These are phyloP conservation scores for Lepilemur septentrionalis DNA, from an alignment of 2,797 vertebrate genomes.

Conservation along the genomic window DNA sequence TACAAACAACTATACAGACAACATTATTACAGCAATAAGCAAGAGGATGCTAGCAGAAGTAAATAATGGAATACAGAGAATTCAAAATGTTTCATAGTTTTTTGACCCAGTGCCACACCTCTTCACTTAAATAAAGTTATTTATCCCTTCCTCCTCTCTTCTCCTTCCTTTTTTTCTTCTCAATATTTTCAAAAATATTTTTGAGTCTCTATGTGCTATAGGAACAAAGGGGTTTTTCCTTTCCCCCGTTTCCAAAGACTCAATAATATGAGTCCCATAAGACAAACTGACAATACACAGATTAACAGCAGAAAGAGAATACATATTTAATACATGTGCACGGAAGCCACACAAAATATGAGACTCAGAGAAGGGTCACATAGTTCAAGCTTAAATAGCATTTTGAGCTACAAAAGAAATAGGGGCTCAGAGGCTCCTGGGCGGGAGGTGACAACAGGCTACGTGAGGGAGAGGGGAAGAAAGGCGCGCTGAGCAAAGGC, in stretches of 20 bases:
- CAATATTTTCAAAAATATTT: not conserved
- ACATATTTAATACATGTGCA: not conserved
- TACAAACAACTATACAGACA: not conserved
- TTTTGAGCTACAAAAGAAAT: not conserved
- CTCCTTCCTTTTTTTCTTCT: not conserved
- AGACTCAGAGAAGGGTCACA: not conserved
- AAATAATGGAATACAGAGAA: not conserved
- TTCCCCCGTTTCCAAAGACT: not conserved
- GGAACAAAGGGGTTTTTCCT: not conserved
- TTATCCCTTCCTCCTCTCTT: not conserved
- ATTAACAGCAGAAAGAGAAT: not conserved
- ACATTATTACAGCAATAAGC: not conserved
- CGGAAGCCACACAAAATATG: not conserved
- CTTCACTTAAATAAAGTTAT: not conserved
- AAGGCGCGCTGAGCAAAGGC: not conserved
- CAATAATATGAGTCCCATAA: not conserved
- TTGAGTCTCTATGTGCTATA: not conserved
- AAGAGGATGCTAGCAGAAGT: not conserved
- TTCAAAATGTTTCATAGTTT: not conserved
- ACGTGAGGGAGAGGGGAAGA: not conserved
- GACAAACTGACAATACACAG: not conserved
- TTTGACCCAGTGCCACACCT: not conserved
- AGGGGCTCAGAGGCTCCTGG: not conserved
- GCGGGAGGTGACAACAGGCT: not conserved
- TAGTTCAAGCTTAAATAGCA: not conserved